Evolutionary conservation across 2,888 invertebrate species (phyloP), one percentile per base, ranked within the genome.

Genomic region (Drosophila algonquin): DNA sequence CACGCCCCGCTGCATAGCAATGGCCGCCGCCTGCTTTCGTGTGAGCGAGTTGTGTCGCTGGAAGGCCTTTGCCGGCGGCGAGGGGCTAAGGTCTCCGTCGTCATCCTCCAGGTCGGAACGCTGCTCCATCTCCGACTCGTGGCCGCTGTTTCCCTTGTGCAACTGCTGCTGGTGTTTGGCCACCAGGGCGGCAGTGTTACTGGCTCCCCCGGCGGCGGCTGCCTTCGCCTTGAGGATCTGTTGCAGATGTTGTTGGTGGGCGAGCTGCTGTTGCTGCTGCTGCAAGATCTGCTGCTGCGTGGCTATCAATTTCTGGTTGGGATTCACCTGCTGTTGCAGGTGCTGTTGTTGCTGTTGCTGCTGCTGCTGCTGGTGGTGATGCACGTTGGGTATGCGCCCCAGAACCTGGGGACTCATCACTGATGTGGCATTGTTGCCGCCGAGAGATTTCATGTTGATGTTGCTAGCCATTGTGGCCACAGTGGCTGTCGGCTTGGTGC

Each of bases 11-110:
- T 94, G 93, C 91, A 94, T 91, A 76, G 94, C 91, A 63, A 94
- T 94, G 1, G 94, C 94, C 1, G 94, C 93, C 16, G 94, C 94
- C 40, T 94, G 93, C 84, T 94, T 94, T 65, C 94, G 91, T 18
- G 94, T 94, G 32, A 94, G 89, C 73, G 94, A 94, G 87, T 94
- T 94, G 90, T 94, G 94, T 0, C 94, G 93, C 90, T 94, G 94
- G 92, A 94, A 92, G n/a, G 91, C 92, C 81, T 92, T 92, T 24
- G 92, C 91, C 18, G 93, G 93, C 58, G 93, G 92, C 72, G 92
- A 92, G n/a, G 92, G 92, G 81, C 92, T 92, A 40, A 92, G 77
- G 63, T 92, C 92, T 24, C 91, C 92, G 58, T 91, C 92, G 24
- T 92, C 91, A 6, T 86, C 85, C n/a, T 86, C 85, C 32, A 89